Evolutionary conservation across 2,888 invertebrate species (phyloP).

Genomic region (Elysia crispata): DNA sequence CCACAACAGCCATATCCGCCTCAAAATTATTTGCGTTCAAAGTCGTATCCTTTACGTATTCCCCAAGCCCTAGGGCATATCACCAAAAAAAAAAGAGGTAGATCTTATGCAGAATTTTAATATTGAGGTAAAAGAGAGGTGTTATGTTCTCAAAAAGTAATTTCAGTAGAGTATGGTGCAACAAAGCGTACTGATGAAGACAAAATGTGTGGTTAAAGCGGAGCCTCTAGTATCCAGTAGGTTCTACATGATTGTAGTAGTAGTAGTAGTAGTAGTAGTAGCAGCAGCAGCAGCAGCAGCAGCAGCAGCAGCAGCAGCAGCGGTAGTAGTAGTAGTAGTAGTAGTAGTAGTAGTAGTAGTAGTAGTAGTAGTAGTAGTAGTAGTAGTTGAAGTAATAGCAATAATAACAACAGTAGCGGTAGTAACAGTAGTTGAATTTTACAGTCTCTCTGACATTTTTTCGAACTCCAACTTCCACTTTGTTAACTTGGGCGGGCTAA

Average conservation of each 20-base stretch:
- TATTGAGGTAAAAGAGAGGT: background rate
- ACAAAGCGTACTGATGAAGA: too few species aligned
- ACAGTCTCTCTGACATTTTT: too few species aligned
- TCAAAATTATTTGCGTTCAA: slow-evolving; percentile 22
- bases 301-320: background rate
- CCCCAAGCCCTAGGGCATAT: slow-evolving; percentile 11
- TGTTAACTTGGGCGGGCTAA: too few species aligned
- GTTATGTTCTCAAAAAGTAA: too few species aligned
- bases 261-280: slow-evolving; percentile 13
- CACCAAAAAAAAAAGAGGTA: background rate
- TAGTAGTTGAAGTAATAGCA: background rate
- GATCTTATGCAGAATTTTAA: too few species aligned
- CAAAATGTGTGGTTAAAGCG: background rate
- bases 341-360: slow-evolving; percentile 30
- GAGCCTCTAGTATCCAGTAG: too few species aligned
- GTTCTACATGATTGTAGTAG: background rate
- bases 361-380: slow-evolving; percentile 23
- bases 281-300: background rate
- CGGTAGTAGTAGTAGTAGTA: slow-evolving; percentile 26
- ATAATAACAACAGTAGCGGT: background rate
- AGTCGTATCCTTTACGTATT: slow-evolving; percentile 13
- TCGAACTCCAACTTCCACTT: too few species aligned
- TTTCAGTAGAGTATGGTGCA: too few species aligned
- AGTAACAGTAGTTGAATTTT: slow-evolving; percentile 2
- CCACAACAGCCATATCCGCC: slow-evolving; percentile 25